Conservation (phyloP, 1,140 invertebrate genomes). For the Drosophila asahinai region DNA sequence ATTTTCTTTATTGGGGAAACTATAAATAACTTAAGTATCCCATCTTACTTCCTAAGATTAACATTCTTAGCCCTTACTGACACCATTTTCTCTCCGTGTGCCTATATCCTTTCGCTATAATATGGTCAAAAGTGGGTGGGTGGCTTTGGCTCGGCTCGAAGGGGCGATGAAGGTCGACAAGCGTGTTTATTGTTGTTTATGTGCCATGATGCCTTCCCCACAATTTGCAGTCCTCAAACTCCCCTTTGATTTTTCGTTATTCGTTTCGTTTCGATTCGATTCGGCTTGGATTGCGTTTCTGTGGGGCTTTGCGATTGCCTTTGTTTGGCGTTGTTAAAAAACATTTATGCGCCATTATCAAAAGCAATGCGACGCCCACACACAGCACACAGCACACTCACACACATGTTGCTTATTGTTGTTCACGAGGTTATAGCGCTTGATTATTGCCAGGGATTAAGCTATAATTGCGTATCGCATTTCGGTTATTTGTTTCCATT, state of each 20-base stretch:
- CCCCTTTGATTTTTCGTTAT: conserved; percentile 68
- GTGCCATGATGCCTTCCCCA: conserved; percentile 49
- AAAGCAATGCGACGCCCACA: conserved; percentile 72
- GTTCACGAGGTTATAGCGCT: conserved; percentile 65
- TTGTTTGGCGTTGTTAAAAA: conserved; percentile 81
- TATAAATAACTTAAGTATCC: no score
- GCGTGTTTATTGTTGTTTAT: conserved; percentile 83
- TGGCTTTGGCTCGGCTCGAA: background rate
- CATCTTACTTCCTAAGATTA: background rate
- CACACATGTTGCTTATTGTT: conserved; percentile 52
- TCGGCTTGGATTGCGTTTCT: conserved; percentile 47
- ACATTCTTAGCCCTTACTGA: no score
- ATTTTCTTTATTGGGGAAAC: no score
- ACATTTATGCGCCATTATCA: conserved; percentile 80
- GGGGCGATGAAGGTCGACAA: conserved; percentile 47
- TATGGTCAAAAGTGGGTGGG: conserved; percentile 59
- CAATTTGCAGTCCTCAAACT: conserved; percentile 60
- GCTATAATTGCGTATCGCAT: conserved; percentile 80
- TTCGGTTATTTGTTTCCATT: conserved; percentile 77
- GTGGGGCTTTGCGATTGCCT: conserved; percentile 66
- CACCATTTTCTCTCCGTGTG: conserved; percentile 7
- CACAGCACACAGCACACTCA: conserved; percentile 20
- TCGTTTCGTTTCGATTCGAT: conserved; percentile 31
- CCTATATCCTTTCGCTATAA: conserved; percentile 49
- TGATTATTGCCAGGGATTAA: conserved; percentile 77